Evolutionary conservation across 2,113 vertebrate species (phyloP).

Genomic region (Bubalus kerabau): DNA sequence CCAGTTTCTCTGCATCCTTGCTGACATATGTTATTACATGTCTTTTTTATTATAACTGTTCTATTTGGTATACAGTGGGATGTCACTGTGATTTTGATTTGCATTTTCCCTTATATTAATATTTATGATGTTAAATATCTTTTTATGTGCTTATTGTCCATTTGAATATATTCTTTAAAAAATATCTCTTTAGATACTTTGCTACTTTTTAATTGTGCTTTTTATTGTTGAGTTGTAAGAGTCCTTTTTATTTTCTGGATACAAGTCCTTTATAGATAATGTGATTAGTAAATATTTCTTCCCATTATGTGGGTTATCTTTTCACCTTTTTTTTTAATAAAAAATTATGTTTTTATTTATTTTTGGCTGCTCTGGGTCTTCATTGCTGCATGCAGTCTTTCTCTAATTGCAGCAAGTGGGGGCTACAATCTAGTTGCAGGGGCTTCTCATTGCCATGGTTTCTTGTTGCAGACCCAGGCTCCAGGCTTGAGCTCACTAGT

Average conservation of each 20-base stretch:
- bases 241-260: background rate
- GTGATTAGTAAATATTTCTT: background rate
- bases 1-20: background rate
- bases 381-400: background rate
- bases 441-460: background rate
- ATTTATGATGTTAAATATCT: background rate
- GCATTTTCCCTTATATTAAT: background rate
- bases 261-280: background rate
- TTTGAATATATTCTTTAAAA: slow-evolving; percentile 21
- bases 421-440: background rate
- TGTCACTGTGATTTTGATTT: slow-evolving; percentile 24
- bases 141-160: background rate
- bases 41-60: background rate
- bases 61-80: background rate
- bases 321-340: background rate
- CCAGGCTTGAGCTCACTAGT: background rate
- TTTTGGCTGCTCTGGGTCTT: background rate
- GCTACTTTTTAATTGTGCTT: background rate
- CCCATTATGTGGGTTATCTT: background rate
- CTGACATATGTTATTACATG: background rate
- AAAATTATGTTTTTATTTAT: background rate
- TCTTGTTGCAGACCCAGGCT: background rate
- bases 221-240: background rate
- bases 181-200: background rate
- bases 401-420: background rate